These are phyloP conservation scores for Lagopus leucura DNA, from an alignment of 2,113 vertebrate species.

Conservation along the genomic window DNA sequence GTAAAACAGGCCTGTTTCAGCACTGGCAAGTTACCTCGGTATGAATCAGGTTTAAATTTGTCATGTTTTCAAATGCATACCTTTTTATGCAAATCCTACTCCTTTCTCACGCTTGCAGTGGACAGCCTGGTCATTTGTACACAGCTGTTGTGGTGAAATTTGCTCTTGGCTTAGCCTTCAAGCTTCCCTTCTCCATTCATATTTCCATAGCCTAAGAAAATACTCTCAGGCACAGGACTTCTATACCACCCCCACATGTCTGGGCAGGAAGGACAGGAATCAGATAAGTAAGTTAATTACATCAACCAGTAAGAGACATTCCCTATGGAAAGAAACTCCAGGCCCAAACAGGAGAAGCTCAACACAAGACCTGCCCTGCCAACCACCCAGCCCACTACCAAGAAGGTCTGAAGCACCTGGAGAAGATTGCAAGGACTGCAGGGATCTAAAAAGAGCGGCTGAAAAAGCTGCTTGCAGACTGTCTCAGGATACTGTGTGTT, in stretches of 20 bases:
- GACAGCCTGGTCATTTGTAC: constrained; percentile 17
- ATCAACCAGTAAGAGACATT: not conserved
- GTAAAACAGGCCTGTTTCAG: constrained; percentile 1
- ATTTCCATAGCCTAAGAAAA: constrained; percentile 37
- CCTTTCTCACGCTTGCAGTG: constrained; percentile 45
- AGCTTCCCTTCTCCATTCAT: not conserved
- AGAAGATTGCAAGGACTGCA: not conserved
- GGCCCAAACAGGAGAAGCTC: not conserved
- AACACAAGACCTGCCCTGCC: not conserved
- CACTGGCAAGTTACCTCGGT: not conserved
- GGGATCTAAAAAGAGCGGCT: not conserved
- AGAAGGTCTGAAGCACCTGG: not conserved
- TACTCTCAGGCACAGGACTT: not conserved
- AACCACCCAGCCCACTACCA: not conserved
- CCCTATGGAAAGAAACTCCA: not conserved
- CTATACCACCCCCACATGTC: constrained; percentile 7
- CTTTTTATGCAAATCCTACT: constrained; percentile 40
- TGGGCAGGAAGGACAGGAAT: constrained; percentile 25
- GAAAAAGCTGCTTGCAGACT: not conserved
- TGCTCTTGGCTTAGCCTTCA: not conserved
- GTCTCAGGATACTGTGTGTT: not conserved
- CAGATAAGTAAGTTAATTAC: constrained; percentile 33
- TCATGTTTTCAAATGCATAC: constrained; percentile 20
- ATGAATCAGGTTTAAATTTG: constrained; percentile 31
- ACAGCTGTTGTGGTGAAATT: not conserved